These are phyloP conservation scores for Eulacestoma nigropectus DNA, from an alignment of 2,113 vertebrate species.

Conservation along the genomic window DNA sequence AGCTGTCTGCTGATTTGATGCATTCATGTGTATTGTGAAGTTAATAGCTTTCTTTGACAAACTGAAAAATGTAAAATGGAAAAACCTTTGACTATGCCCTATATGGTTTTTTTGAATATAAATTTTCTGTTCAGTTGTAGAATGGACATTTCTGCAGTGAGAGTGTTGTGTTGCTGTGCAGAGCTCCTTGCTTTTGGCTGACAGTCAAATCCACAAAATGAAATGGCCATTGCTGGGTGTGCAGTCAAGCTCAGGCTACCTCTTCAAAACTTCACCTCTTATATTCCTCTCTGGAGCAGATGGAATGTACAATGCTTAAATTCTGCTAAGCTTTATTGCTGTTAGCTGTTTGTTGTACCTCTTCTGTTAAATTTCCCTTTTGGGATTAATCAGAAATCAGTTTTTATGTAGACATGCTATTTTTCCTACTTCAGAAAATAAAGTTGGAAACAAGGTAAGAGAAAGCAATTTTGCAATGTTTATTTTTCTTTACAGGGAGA, in stretches of 20 bases:
- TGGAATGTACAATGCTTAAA: background rate
- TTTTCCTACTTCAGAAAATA: background rate
- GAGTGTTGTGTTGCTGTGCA: background rate
- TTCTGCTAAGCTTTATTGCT: background rate
- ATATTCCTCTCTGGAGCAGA: background rate
- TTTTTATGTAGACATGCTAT: background rate
- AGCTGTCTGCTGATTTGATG: background rate
- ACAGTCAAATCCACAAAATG: background rate
- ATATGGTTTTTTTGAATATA: background rate
- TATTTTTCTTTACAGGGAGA: constrained; percentile 78
- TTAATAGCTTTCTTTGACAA: background rate
- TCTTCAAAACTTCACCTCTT: background rate
- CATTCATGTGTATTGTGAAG: background rate
- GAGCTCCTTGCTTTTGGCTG: background rate
- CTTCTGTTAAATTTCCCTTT: background rate
- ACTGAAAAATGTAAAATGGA: background rate
- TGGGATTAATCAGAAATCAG: background rate
- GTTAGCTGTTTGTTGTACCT: background rate
- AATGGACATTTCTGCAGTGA: background rate
- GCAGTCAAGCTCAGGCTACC: background rate
- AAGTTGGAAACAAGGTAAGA: background rate
- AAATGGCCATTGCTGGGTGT: background rate
- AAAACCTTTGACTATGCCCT: background rate
- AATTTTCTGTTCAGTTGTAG: background rate
- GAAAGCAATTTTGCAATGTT: background rate